A percentile compares a stretch with the other conserved stretches of the same genome.
Evolutionary conservation across 2,113 vertebrate species (phyloP).

Genomic region (Platycercus adscitus): DNA sequence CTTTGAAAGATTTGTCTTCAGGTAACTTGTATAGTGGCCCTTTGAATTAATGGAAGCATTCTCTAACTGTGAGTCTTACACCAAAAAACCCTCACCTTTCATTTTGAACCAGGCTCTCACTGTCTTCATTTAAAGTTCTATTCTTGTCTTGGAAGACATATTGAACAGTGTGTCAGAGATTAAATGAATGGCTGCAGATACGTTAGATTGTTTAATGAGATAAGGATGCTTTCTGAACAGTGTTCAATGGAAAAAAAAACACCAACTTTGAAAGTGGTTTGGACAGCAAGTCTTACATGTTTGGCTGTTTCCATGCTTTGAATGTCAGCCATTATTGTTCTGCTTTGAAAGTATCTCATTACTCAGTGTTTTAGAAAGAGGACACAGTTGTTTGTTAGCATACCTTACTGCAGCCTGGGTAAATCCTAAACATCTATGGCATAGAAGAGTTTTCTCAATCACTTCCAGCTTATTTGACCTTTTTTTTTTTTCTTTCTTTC

Average conservation of each 20-base stretch:
- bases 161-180: background rate
- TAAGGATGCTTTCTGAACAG: background rate
- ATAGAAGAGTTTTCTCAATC: background rate
- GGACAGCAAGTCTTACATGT: background rate
- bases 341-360: background rate
- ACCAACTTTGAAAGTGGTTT: background rate
- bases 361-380: background rate
- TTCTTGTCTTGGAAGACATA: background rate
- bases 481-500: background rate
- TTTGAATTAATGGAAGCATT: background rate
- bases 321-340: background rate
- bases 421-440: background rate
- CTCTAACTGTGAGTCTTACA: background rate
- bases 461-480: background rate
- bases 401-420: background rate
- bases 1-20: background rate
- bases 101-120: background rate
- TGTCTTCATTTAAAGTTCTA: background rate
- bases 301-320: background rate
- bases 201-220: background rate
- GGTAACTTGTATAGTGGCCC: background rate
- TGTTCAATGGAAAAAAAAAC: background rate
- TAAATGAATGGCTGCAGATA: background rate
- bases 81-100: background rate
- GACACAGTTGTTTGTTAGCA: background rate